These are phyloP conservation scores for Spheniscus mendiculus DNA, from an alignment of 2,113 vertebrate genomes.

Conservation along the genomic window DNA sequence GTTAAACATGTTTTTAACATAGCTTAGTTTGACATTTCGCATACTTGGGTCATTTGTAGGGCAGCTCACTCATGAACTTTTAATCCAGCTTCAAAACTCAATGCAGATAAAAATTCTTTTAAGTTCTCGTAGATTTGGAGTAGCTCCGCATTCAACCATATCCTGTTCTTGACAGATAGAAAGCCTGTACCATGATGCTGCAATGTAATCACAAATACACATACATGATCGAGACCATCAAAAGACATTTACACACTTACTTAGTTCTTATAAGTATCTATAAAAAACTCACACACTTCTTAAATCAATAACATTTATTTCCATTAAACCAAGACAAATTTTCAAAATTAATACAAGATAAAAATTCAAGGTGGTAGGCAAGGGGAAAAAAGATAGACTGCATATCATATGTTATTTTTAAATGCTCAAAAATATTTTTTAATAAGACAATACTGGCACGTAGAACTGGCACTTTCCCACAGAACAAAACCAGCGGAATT, in stretches of 20 bases:
- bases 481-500: not conserved
- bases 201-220: slow-evolving; percentile 33
- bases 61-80: not conserved
- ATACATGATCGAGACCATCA: not conserved
- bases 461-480: slow-evolving; percentile 24
- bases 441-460: slow-evolving; percentile 19
- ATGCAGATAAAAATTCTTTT: not conserved
- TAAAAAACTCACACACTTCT: not conserved
- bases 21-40: not conserved
- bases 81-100: not conserved
- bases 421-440: slow-evolving; percentile 5
- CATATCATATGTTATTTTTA: not conserved
- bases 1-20: not conserved
- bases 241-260: not conserved
- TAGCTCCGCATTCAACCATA: not conserved
- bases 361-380: slow-evolving; percentile 38
- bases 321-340: slow-evolving; percentile 43
- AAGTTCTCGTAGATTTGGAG: not conserved
- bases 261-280: not conserved
- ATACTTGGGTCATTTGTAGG: not conserved
- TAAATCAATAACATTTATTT: slow-evolving; percentile 73
- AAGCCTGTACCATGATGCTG: not conserved
- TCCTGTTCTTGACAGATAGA: not conserved
- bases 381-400: not conserved
- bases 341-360: slow-evolving; percentile 56